A percentile compares a stretch with the other conserved stretches of the same genome.
Conservation (phyloP, 2,113 vertebrate species). For the Andinoacara biseriatus region DNA sequence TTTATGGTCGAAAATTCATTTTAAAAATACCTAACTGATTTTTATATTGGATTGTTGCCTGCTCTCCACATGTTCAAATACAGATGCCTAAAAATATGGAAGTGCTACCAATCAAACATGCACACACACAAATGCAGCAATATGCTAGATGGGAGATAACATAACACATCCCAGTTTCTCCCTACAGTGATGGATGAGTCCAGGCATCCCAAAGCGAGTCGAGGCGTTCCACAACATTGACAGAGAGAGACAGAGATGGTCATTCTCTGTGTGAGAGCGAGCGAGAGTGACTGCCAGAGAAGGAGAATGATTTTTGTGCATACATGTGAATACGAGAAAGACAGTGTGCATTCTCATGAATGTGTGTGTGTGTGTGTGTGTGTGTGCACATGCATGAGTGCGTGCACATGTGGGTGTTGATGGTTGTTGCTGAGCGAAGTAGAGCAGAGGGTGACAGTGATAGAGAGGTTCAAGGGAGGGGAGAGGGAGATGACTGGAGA, state of each 20-base stretch:
- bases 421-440: slow-evolving; percentile 66
- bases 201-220: slow-evolving; percentile 45
- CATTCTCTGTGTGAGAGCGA: slow-evolving; percentile 32
- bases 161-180: slow-evolving; percentile 46
- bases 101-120: slow-evolving; percentile 3
- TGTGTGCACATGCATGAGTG: neutral
- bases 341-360: neutral
- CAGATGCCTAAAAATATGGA: neutral
- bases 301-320: slow-evolving; percentile 60
- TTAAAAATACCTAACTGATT: neutral
- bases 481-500: slow-evolving; percentile 52
- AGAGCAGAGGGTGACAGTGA: slow-evolving; percentile 72
- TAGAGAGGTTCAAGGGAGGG: slow-evolving; percentile 68
- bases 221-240: slow-evolving; percentile 68
- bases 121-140: slow-evolving; percentile 23
- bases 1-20: neutral
- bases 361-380: slow-evolving; percentile 16
- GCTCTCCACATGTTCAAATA: neutral
- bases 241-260: slow-evolving; percentile 56
- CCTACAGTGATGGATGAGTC: slow-evolving; percentile 70
- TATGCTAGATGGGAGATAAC: slow-evolving; percentile 38
- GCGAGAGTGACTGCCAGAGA: slow-evolving; percentile 51
- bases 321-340: slow-evolving; percentile 53
- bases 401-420: slow-evolving; percentile 17
- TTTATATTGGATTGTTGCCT: neutral